Base-by-base conservation (phyloP, 2,797 vertebrate species). In the Acanthurus lineatus region DNA sequence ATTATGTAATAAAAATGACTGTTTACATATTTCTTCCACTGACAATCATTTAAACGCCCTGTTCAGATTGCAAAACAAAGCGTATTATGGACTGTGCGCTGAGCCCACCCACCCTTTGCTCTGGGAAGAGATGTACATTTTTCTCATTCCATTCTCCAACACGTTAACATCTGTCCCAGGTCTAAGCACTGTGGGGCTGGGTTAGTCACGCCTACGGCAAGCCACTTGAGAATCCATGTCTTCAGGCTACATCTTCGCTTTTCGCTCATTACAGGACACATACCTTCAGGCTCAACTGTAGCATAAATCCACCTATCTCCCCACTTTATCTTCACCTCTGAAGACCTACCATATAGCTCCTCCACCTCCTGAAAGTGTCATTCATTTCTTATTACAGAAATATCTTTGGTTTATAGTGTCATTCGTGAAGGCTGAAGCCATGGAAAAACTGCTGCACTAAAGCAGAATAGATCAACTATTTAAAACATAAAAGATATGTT, bases 91-190 rank as follows among this genome's bases (percentile, higher is more conserved):
- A 70, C 70, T 67, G 17, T 9, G 61, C n/a, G 22, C 69, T 40
- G 62, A 84, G 86, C 88, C 91, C 91, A 86, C 87, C 91, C 90
- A 82, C 81, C 87, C 89, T 79, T 79, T 70, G 83, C 90, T 91
- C 89, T 81, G 78, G 68, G 87, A 88, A 92, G 87, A 93, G 79
- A 85, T 90, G 89, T 90, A 89, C 93, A 95, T 95, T 94, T 94
- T 92, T 93, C 81, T 93, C 94, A 95, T 95, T 92, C 94, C 94
- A 87, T 92, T 93, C 89, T 86, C 84, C 84, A 84, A 94, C 93
- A 92, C 91, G 91, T 92, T 93, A 93, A 93, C 94, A 95, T 95
- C 94, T 95, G 94, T 93, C 94, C 91, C 86, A 88, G 92, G 92
- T 93, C 73, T 81, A 57, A 86, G 85, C 88, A 75, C 48, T 78